Conservation (phyloP, 92 coral and sea anemone genomes). For the Phenganax marumi region DNA sequence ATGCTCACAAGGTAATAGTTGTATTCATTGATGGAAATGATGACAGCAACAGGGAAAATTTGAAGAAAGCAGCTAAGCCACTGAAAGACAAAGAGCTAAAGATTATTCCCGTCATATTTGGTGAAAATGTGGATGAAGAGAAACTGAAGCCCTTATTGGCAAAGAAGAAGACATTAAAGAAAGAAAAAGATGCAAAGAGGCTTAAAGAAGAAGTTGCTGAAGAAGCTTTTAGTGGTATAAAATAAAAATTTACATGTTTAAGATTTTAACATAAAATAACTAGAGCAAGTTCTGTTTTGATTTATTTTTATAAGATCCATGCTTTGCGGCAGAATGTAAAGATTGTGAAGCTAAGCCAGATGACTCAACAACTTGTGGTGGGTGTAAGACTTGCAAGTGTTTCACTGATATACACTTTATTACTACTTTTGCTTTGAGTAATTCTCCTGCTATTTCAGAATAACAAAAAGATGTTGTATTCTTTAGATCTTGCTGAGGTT, state of each 20-base stretch:
- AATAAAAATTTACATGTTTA: not conserved
- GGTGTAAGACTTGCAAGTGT: not conserved
- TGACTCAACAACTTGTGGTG: conserved; percentile 17
- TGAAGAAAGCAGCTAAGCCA: conserved; percentile 57
- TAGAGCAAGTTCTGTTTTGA: not conserved
- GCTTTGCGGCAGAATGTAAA: conserved; percentile 16
- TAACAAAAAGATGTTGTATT: no score
- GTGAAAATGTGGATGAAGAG: conserved; percentile 56
- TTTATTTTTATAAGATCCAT: conserved; percentile 3
- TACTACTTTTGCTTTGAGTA: no score
- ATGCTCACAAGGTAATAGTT: conserved; percentile 67
- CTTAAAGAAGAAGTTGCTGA: conserved; percentile 69
- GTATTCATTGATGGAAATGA: conserved; percentile 70
- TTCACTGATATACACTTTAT: no score
- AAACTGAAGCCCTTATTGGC: conserved; percentile 65
- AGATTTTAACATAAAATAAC: not conserved
- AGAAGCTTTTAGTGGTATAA: conserved; percentile 60
- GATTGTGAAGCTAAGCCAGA: conserved; percentile 10
- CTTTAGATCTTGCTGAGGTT: conserved; percentile 17
- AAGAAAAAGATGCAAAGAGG: conserved; percentile 54
- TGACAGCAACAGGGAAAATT: conserved; percentile 38
- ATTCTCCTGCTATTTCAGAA: no score
- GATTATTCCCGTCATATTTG: conserved; percentile 77
- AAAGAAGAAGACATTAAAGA: conserved; percentile 56
- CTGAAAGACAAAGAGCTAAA: conserved; percentile 62